Conservation (phyloP, 2,797 vertebrate genomes). For the Triplophysa yarkandensis region DNA sequence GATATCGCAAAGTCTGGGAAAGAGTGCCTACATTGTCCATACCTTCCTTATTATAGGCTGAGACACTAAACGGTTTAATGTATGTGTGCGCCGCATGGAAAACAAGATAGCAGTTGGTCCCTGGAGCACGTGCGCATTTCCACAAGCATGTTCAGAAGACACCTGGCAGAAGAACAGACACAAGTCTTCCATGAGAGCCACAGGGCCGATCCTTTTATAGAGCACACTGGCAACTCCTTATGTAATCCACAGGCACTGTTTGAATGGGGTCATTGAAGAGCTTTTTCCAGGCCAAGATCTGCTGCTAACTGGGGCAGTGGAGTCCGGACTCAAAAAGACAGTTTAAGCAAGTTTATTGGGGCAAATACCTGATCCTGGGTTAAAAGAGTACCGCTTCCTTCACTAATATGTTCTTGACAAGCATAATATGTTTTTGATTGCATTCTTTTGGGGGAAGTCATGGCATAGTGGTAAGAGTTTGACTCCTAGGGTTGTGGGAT, state of each 20-base stretch:
- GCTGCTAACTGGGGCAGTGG: conserved; percentile 21
- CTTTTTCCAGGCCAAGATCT: conserved; percentile 27
- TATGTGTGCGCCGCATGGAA: conserved; percentile 9
- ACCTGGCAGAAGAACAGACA: conserved; percentile 42
- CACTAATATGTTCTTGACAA: neutral
- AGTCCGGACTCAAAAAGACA: conserved; percentile 3
- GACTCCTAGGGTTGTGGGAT: no score
- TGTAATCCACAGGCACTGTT: conserved; percentile 31
- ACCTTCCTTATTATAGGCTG: conserved; percentile 4
- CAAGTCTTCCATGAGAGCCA: conserved; percentile 25
- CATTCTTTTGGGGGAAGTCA: no score
- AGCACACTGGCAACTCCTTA: conserved; percentile 30
- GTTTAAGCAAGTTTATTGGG: conserved; percentile 15
- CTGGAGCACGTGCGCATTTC: conserved; percentile 18
- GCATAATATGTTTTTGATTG: neutral
- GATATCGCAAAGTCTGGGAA: neutral
- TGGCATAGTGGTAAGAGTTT: no score
- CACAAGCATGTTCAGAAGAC: conserved; percentile 37
- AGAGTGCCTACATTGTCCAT: neutral
- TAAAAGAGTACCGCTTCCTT: neutral
- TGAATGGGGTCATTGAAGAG: conserved; percentile 36
- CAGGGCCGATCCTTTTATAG: conserved; percentile 10
- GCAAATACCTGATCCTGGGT: conserved; percentile 10
- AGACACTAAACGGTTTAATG: neutral
- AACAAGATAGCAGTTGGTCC: conserved; percentile 23